A percentile compares a stretch with the other conserved stretches of the same genome.
Evolutionary conservation across 2,797 vertebrate species (phyloP).

Genomic region (Sorex maritimensis): DNA sequence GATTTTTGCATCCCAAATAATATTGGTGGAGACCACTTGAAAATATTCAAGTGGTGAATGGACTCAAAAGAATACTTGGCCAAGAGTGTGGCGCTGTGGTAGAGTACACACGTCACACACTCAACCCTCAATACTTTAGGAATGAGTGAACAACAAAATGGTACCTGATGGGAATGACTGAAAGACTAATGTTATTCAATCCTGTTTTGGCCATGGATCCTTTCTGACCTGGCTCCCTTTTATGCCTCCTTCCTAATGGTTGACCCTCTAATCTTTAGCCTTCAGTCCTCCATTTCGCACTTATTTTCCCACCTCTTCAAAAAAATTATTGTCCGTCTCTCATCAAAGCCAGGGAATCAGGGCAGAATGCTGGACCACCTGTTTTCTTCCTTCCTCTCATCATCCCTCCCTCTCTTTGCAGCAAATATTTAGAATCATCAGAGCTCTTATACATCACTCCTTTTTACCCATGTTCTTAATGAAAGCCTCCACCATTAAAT

Average conservation of each 20-base stretch:
- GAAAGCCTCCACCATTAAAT: slow-evolving; percentile 5
- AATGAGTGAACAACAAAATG: background rate
- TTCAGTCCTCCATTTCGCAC: background rate
- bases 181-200: background rate
- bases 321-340: background rate
- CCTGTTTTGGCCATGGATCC: no score
- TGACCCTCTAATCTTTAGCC: no score
- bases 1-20: slow-evolving; percentile 17
- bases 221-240: no score
- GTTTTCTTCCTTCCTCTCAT: background rate
- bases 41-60: background rate
- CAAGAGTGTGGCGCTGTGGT: no score
- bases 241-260: no score
- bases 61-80: background rate
- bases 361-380: no score
- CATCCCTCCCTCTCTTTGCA: background rate
- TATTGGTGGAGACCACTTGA: background rate
- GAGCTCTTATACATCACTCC: background rate
- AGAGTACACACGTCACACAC: no score
- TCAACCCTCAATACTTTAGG: background rate
- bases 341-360: slow-evolving; percentile 23
- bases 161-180: background rate
- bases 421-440: background rate
- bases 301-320: background rate
- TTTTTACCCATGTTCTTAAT: background rate